A percentile compares a stretch with the other conserved stretches of the same genome.
phyloP scores from a whole-genome alignment of 2,888 invertebrate species.

The Gastrophysa polygoni region DNA sequence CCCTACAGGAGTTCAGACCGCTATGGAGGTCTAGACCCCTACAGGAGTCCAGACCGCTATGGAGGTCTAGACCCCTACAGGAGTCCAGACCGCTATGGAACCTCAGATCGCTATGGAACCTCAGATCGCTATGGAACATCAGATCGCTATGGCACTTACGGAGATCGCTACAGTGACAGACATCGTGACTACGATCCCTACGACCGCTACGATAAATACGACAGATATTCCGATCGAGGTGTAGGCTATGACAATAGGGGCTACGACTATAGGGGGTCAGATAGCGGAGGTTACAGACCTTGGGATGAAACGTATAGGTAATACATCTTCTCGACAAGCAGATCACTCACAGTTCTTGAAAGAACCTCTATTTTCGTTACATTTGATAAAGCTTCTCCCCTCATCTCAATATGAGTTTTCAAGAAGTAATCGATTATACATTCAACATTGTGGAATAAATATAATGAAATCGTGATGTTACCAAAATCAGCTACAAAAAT shows the following conservation, averaged over 20 bases:
- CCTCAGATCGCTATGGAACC: slow-evolving; percentile 23
- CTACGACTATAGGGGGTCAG: slow-evolving; percentile 60
- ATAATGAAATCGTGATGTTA: no score
- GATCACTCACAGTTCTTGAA: no score
- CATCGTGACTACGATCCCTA: slow-evolving; percentile 32
- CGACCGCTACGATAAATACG: slow-evolving; percentile 40
- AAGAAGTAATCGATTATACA: no score
- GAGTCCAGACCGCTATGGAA: slow-evolving; percentile 33
- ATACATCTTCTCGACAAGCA: no score
- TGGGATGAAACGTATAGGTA: slow-evolving; percentile 65
- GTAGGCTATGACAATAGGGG: slow-evolving; percentile 50
- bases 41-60: slow-evolving; percentile 23
- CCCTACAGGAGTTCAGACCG: slow-evolving; percentile 38
- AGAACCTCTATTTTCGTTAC: no score
- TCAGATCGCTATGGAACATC: slow-evolving; percentile 18
- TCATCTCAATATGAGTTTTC: no score
- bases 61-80: slow-evolving; percentile 30
- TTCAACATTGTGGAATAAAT: no score
- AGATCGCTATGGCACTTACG: slow-evolving; percentile 26
- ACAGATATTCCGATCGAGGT: slow-evolving; percentile 45
- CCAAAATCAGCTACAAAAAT: no score
- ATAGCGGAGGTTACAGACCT: slow-evolving; percentile 57
- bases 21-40: slow-evolving; percentile 17
- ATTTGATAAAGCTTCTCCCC: no score
- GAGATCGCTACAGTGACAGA: slow-evolving; percentile 23